Percentiles rank a stretch among this genome's conserved stretches.
phyloP scores from a whole-genome alignment of 2,113 vertebrate species.

The Pao palembangensis region DNA sequence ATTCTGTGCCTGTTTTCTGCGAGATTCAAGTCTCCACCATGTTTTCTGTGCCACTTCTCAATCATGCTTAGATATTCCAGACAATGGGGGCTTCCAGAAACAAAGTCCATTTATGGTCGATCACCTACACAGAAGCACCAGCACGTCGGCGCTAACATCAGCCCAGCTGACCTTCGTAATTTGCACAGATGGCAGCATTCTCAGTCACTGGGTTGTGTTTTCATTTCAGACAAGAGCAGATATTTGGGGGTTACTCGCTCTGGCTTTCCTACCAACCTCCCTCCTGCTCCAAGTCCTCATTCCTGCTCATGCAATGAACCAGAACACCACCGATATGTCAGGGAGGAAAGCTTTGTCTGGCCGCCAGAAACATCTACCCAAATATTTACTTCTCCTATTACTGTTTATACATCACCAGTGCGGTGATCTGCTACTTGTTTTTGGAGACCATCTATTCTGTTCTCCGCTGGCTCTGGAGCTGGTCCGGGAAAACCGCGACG shows the following conservation, averaged over 20 bases:
- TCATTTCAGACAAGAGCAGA: slow-evolving; percentile 62
- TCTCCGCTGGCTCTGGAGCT: slow-evolving; percentile 54
- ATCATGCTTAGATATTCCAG: slow-evolving; percentile 7
- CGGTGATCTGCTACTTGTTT: slow-evolving; percentile 77
- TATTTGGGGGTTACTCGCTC: slow-evolving; percentile 66
- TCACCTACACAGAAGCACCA: slow-evolving; percentile 20
- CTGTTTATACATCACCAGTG: slow-evolving; percentile 86
- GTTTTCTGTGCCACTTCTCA: slow-evolving; percentile 7
- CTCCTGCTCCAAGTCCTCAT: no score
- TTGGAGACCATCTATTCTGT: slow-evolving; percentile 68
- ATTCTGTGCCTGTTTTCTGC: background rate
- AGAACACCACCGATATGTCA: slow-evolving; percentile 74
- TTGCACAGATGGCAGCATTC: slow-evolving; percentile 69
- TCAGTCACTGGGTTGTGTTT: slow-evolving; percentile 69
- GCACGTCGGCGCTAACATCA: slow-evolving; percentile 41
- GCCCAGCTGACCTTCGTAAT: slow-evolving; percentile 42
- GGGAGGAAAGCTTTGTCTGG: slow-evolving; percentile 77
- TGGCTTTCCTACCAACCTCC: slow-evolving; percentile 64
- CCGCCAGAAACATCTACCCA: slow-evolving; percentile 84
- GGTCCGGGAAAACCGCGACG: slow-evolving; percentile 29
- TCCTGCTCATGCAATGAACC: slow-evolving; percentile 71
- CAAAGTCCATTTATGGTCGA: slow-evolving; percentile 43
- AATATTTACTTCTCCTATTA: slow-evolving; percentile 98
- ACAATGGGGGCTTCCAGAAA: slow-evolving; percentile 12
- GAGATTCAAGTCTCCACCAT: background rate